phyloP scores from a whole-genome alignment of 2,797 vertebrate species.

The Chaetophractus vellerosus region DNA sequence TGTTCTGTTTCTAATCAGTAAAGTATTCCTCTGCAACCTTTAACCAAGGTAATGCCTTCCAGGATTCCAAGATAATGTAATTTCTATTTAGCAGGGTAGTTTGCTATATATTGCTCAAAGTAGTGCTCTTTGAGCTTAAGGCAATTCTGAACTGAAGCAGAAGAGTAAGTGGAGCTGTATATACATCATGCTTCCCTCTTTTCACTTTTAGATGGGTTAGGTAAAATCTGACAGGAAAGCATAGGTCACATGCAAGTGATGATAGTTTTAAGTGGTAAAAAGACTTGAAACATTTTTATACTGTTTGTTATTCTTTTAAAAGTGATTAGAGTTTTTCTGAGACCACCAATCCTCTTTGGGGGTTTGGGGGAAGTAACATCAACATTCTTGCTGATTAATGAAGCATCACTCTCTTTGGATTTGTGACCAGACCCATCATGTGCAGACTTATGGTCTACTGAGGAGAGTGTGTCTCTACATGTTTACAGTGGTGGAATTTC shows the following conservation, averaged over 20 bases:
- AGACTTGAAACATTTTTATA: slow-evolving; percentile 51
- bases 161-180: not conserved
- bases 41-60: slow-evolving; percentile 7
- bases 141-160: not conserved
- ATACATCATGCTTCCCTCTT: not conserved
- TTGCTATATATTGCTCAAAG: slow-evolving; percentile 12
- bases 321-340: slow-evolving; percentile 38
- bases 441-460: slow-evolving; percentile 58
- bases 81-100: not conserved
- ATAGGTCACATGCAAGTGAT: not conserved
- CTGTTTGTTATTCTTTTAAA: slow-evolving; percentile 55
- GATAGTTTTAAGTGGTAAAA: slow-evolving; percentile 56
- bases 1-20: slow-evolving; percentile 28
- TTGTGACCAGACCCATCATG: slow-evolving; percentile 34
- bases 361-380: not conserved
- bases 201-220: not conserved
- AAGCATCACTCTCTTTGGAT: not conserved
- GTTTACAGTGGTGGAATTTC: slow-evolving; percentile 82
- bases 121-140: slow-evolving; percentile 1
- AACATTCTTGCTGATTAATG: slow-evolving; percentile 45
- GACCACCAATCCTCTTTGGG: not conserved
- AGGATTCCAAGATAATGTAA: slow-evolving; percentile 42
- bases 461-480: slow-evolving; percentile 59
- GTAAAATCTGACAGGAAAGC: slow-evolving; percentile 10
- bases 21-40: slow-evolving; percentile 42